Conservation (phyloP, 1,140 invertebrate genomes). For the Anagrus nilaparvatae region DNA sequence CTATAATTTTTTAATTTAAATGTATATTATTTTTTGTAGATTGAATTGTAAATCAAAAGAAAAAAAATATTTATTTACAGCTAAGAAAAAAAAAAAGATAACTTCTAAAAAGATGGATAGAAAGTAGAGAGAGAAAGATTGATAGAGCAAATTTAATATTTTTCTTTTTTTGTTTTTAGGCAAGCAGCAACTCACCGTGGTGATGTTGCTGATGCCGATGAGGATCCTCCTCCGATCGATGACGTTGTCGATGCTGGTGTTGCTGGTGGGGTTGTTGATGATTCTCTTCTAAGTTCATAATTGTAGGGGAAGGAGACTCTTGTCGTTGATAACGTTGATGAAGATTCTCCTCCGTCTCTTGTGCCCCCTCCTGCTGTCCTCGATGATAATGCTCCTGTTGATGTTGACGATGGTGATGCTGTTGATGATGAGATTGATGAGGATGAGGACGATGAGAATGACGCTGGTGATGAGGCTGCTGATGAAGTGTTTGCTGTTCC, state of each 20-base stretch:
- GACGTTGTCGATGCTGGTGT: constrained; percentile 17
- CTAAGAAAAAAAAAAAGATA: constrained; percentile 4
- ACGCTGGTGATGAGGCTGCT: background rate
- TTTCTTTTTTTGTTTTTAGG: constrained; percentile 26
- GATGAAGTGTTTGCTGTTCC: no score
- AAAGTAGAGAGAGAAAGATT: background rate
- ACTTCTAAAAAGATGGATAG: background rate
- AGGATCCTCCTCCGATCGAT: constrained; percentile 1
- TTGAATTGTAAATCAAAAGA: no score
- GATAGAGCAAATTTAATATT: background rate
- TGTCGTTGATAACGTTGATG: constrained; percentile 9
- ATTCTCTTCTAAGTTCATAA: constrained; percentile 19
- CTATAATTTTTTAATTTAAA: no score
- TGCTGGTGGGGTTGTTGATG: constrained; percentile 22
- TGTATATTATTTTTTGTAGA: no score
- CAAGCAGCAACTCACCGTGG: constrained; percentile 51
- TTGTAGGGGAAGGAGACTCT: constrained; percentile 25
- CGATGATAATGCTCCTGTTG: background rate
- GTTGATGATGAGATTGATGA: no score
- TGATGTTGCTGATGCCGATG: constrained; percentile 20
- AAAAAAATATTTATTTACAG: constrained; percentile 1
- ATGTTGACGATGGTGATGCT: background rate
- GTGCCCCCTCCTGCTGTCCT: background rate
- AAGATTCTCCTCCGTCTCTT: background rate
- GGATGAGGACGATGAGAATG: constrained; percentile 4